These are phyloP conservation scores for Standfussiana lucernea DNA, from an alignment of 2,888 invertebrate species.

Conservation along the genomic window DNA sequence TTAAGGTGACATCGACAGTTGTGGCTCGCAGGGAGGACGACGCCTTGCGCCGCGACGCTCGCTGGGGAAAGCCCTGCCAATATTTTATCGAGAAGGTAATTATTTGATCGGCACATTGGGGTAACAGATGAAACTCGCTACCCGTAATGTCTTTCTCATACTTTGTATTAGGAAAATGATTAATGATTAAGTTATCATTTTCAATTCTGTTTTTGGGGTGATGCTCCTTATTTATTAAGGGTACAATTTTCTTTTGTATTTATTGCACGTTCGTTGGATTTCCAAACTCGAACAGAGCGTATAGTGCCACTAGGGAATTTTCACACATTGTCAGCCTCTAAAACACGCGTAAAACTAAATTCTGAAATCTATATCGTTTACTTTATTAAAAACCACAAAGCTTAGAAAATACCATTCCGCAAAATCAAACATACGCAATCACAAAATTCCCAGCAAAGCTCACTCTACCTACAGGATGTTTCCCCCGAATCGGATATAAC, in stretches of 20 bases:
- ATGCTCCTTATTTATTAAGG: constrained; percentile 8
- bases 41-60: constrained; percentile 62
- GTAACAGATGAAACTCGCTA: constrained; percentile 79
- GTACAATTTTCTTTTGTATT: background rate
- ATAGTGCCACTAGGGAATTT: background rate
- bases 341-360: background rate
- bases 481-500: constrained; percentile 69
- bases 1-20: constrained; percentile 91
- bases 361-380: background rate
- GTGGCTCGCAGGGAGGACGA: constrained; percentile 81
- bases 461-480: constrained; percentile 40
- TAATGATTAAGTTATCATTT: constrained; percentile 72
- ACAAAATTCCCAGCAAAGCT: constrained; percentile 20
- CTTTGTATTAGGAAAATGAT: constrained; percentile 78
- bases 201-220: constrained; percentile 39
- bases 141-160: constrained; percentile 77
- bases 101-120: constrained; percentile 85
- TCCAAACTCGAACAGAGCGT: background rate
- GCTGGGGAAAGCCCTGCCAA: constrained; percentile 82
- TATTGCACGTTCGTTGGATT: background rate
- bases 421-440: background rate
- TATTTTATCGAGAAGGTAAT: constrained; percentile 89
- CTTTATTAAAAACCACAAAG: background rate
- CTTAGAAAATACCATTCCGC: background rate
- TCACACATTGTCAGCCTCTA: background rate